phyloP scores from a whole-genome alignment of 2,888 invertebrate genomes.

The Actias luna region DNA sequence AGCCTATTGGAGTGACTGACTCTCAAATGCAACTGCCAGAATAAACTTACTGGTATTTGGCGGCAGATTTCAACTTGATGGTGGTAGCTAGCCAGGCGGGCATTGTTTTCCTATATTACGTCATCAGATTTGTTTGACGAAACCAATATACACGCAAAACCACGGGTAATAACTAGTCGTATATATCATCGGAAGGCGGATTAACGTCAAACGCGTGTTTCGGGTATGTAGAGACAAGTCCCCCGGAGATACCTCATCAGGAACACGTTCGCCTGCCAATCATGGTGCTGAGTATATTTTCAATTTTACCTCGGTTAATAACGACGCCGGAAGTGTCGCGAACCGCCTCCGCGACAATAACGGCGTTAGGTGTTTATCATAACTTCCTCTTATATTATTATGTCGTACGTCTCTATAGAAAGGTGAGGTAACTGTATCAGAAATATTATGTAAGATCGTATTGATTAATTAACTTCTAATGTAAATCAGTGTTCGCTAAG shows the following conservation, averaged over 20 bases:
- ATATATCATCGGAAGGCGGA: slow-evolving; percentile 56
- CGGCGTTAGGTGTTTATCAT: slow-evolving; percentile 44
- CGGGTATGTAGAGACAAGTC: slow-evolving; percentile 57
- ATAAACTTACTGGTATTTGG: too few relatives aligned
- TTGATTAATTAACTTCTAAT: too few relatives aligned
- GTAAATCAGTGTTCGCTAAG: too few relatives aligned
- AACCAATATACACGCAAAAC: too few relatives aligned
- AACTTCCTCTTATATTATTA: slow-evolving; percentile 44
- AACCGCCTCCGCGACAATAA: slow-evolving; percentile 62
- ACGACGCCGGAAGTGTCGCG: slow-evolving; percentile 76
- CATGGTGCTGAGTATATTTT: slow-evolving; percentile 76
- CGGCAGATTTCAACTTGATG: too few relatives aligned
- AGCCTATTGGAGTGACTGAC: too few relatives aligned
- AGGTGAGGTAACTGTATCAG: neutral
- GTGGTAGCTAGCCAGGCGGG: too few relatives aligned
- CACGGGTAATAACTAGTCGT: too few relatives aligned
- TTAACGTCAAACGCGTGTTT: slow-evolving; percentile 70
- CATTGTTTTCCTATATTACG: too few relatives aligned
- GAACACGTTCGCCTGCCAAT: slow-evolving; percentile 80
- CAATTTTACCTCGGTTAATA: slow-evolving; percentile 77
- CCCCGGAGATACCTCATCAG: slow-evolving; percentile 73
- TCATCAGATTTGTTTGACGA: too few relatives aligned
- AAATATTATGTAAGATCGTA: neutral
- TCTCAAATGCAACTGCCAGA: too few relatives aligned
- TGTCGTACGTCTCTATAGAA: neutral